Evolutionary conservation across 2,797 vertebrate genomes (phyloP).

Genomic region (Lutjanus campechanus): DNA sequence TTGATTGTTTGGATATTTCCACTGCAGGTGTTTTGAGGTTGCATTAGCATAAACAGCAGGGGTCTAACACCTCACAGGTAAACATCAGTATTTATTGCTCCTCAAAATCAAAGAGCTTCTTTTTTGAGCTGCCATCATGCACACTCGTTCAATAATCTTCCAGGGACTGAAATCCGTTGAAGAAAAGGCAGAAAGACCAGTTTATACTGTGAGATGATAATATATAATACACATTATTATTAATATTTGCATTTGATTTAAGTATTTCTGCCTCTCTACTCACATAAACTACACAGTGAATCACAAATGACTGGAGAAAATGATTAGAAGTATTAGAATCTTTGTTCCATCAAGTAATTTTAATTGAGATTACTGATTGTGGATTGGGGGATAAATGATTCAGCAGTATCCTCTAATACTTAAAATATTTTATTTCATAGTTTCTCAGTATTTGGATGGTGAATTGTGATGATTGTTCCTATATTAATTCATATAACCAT

Average conservation of each 20-base stretch:
- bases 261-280: neutral
- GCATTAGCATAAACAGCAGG: constrained; percentile 9
- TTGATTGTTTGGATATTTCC: constrained; percentile 2
- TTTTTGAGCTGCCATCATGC: constrained; percentile 3
- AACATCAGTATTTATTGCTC: constrained; percentile 26
- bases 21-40: constrained; percentile 34
- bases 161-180: constrained; percentile 3
- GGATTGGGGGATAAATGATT: neutral
- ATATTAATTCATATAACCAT: neutral
- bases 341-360: neutral
- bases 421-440: neutral
- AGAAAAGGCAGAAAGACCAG: neutral
- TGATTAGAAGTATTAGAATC: neutral
- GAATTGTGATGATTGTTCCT: neutral
- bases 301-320: neutral
- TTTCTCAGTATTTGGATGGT: neutral
- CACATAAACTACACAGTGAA: neutral
- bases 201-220: neutral
- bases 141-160: neutral
- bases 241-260: no score
- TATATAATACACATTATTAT: neutral
- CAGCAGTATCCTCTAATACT: neutral
- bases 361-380: neutral
- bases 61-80: constrained; percentile 27
- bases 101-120: constrained; percentile 27